phyloP scores from a whole-genome alignment of 2,888 invertebrate genomes.

The Atethmia centrago region DNA sequence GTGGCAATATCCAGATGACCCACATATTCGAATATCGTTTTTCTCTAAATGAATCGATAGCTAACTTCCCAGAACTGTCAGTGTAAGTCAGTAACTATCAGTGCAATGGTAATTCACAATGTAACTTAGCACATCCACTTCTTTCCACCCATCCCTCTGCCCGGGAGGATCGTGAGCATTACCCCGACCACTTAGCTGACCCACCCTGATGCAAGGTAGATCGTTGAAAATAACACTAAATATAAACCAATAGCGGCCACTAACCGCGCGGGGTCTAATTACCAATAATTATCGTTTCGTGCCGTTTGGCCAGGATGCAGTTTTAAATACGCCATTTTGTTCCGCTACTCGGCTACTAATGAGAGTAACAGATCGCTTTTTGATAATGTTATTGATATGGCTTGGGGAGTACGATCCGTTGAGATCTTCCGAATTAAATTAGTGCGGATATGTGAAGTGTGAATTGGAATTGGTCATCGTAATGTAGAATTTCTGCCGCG shows the following conservation, averaged over 20 bases:
- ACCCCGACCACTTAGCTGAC: conserved; percentile 52
- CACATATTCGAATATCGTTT: background rate
- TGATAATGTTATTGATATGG: conserved; percentile 85
- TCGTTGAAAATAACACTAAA: conserved; percentile 72
- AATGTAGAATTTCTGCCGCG: conserved; percentile 29
- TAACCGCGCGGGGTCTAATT: conserved; percentile 84
- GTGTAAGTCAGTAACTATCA: too few species aligned
- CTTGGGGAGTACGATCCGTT: conserved; percentile 61
- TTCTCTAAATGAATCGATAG: background rate
- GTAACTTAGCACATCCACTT: conserved; percentile 6
- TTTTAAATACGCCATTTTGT: conserved; percentile 86
- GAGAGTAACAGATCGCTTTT: conserved; percentile 85
- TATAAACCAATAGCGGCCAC: conserved; percentile 75
- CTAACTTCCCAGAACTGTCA: background rate
- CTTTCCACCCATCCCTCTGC: conserved; percentile 30
- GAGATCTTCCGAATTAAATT: conserved; percentile 64
- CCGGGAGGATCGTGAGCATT: conserved; percentile 47
- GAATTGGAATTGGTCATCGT: conserved; percentile 36
- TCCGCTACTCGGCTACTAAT: conserved; percentile 78
- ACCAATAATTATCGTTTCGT: conserved; percentile 84
- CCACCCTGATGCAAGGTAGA: conserved; percentile 61
- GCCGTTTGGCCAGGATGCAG: conserved; percentile 80
- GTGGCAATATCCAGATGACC: background rate
- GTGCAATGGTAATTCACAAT: background rate
- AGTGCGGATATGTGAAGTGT: conserved; percentile 45